Conservation (phyloP, 2,797 vertebrate genomes). For the Hoplostethus mediterraneus region DNA sequence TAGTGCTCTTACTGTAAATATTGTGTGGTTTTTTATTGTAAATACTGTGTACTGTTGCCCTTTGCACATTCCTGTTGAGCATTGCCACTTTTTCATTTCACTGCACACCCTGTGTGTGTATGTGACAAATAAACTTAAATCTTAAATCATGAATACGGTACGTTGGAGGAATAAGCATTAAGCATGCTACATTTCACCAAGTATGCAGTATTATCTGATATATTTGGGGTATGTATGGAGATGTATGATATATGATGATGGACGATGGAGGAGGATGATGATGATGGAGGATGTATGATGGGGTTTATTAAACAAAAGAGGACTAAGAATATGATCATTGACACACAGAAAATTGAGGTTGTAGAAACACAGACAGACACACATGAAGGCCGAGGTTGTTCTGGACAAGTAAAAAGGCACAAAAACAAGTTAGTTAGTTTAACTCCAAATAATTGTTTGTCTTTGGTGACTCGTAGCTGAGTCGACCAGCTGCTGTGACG, state of each 20-base stretch:
- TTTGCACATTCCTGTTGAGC: no score
- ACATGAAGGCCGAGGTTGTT: background rate
- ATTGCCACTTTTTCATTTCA: no score
- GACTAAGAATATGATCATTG: constrained; percentile 13
- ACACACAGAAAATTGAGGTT: constrained; percentile 30
- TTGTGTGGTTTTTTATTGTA: no score
- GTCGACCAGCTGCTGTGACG: no score
- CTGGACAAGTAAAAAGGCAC: background rate
- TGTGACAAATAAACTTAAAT: no score
- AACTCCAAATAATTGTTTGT: background rate
- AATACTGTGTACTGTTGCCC: no score
- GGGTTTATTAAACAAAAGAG: constrained; percentile 23
- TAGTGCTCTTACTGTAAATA: no score
- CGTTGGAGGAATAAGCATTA: background rate
- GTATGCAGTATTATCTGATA: constrained; percentile 38
- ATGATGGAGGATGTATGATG: constrained; percentile 13
- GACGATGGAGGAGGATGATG: no score
- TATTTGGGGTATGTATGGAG: no score
- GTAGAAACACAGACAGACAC: constrained; percentile 12
- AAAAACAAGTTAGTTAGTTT: constrained; percentile 1
- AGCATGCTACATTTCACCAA: constrained; percentile 29
- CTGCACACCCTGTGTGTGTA: no score
- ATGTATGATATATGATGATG: no score
- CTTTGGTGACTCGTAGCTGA: background rate
- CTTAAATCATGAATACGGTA: no score